A percentile compares a stretch with the other conserved stretches of the same genome.
Conservation (phyloP, 2,113 vertebrate species). For the Syngnathoides biaculeatus region DNA sequence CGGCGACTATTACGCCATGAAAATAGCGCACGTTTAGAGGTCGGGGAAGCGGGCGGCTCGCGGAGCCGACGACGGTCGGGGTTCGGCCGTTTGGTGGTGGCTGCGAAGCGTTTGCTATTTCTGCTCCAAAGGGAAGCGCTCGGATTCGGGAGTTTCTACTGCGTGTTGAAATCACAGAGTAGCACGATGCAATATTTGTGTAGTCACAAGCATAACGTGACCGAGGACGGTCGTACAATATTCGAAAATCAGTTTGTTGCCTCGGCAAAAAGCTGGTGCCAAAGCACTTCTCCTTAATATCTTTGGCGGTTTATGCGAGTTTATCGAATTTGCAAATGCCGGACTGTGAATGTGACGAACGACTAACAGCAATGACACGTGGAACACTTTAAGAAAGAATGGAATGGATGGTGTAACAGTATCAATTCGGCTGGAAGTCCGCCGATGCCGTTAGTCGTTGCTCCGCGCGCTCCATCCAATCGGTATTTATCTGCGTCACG, state of each 20-base stretch:
- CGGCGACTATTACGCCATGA: background rate
- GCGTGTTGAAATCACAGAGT: background rate
- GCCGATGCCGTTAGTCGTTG: slow-evolving; percentile 30
- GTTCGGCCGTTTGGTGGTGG: background rate
- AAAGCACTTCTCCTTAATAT: too few relatives aligned
- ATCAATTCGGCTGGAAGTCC: background rate
- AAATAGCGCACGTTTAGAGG: background rate
- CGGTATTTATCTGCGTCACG: slow-evolving; percentile 42
- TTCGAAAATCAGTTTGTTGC: background rate
- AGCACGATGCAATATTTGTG: background rate
- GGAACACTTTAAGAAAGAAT: background rate
- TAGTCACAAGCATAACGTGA: background rate
- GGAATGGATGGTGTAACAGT: background rate
- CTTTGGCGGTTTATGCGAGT: too few relatives aligned
- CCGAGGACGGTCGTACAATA: background rate
- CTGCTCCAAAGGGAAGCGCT: background rate
- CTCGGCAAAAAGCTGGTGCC: too few relatives aligned
- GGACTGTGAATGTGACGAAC: too few relatives aligned
- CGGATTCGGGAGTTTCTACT: background rate
- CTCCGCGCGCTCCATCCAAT: slow-evolving; percentile 39
- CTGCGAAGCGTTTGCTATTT: background rate
- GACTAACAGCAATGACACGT: too few relatives aligned
- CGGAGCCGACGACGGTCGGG: background rate
- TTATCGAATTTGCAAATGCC: too few relatives aligned
- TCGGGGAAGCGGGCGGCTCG: background rate